Conservation (phyloP, 2,797 vertebrate species). For the Clarias laeviceps region DNA sequence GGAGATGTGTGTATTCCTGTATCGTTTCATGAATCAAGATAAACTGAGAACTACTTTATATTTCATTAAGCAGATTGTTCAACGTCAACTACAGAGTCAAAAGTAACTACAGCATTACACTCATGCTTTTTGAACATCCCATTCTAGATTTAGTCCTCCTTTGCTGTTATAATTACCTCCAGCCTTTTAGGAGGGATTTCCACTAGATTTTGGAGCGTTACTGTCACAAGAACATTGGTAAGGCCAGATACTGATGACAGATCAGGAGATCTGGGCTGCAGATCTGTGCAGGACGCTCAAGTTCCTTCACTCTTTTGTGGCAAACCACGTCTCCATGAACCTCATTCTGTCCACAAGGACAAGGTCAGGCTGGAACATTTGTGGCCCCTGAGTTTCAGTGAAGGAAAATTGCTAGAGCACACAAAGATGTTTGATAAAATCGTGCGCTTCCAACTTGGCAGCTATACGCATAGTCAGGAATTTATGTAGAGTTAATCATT, state of each 20-base stretch:
- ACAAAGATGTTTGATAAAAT: neutral
- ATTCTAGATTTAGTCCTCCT: neutral
- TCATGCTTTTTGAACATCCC: neutral
- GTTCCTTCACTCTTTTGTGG: neutral
- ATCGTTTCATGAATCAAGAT: neutral
- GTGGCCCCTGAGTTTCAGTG: neutral
- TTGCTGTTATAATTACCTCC: neutral
- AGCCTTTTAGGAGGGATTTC: neutral
- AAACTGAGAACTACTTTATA: neutral
- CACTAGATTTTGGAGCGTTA: neutral
- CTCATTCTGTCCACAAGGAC: too few relatives aligned
- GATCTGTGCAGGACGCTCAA: neutral
- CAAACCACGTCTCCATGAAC: neutral
- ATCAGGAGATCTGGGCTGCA: neutral
- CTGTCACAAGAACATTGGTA: neutral
- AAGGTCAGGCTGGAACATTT: neutral
- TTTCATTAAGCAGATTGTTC: neutral
- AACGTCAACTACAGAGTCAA: neutral
- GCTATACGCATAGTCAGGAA: too few relatives aligned
- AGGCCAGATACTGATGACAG: neutral
- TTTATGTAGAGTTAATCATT: too few relatives aligned
- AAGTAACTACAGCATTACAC: neutral
- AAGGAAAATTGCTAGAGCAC: neutral
- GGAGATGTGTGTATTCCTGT: neutral
- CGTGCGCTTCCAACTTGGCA: too few relatives aligned